phyloP scores from a whole-genome alignment of 2,888 invertebrate species.

The Spialia ferax region DNA sequence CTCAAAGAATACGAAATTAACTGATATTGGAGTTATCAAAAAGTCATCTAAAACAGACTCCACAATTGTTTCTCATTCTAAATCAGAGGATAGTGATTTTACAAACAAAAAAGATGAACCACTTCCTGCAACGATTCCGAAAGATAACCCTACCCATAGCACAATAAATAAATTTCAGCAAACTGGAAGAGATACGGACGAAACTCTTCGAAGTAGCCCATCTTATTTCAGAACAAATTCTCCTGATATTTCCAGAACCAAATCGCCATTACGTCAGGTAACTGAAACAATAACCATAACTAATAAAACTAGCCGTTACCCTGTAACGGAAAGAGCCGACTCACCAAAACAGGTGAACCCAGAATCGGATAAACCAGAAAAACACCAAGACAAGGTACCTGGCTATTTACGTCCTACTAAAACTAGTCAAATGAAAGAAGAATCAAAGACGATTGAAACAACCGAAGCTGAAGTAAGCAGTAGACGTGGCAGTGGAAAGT shows the following conservation, averaged over 20 bases:
- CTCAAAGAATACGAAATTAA: constrained; percentile 70
- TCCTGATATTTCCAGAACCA: constrained; percentile 60
- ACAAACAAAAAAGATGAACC: constrained; percentile 52
- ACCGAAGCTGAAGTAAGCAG: constrained; percentile 77
- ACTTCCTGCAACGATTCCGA: constrained; percentile 37
- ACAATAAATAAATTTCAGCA: constrained; percentile 51
- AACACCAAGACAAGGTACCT: constrained; percentile 63
- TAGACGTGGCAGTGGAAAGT: constrained; percentile 87
- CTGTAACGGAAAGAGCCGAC: constrained; percentile 58
- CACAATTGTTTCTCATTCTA: constrained; percentile 57
- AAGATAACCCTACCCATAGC: constrained; percentile 53
- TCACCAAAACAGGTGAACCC: constrained; percentile 56
- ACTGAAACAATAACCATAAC: constrained; percentile 56
- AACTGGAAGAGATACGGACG: constrained; percentile 47
- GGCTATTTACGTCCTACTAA: constrained; percentile 73
- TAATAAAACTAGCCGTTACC: constrained; percentile 59
- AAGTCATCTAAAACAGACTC: constrained; percentile 66
- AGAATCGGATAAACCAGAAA: constrained; percentile 56
- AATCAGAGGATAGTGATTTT: constrained; percentile 57
- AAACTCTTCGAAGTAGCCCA: constrained; percentile 60
- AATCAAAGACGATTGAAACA: constrained; percentile 65
- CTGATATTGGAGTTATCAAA: constrained; percentile 80
- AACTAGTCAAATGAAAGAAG: constrained; percentile 74
- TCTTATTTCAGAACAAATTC: constrained; percentile 56
- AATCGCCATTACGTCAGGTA: constrained; percentile 60